Evolutionary conservation across 2,113 vertebrate species (phyloP).

Genomic region (Chloroceryle aenea): DNA sequence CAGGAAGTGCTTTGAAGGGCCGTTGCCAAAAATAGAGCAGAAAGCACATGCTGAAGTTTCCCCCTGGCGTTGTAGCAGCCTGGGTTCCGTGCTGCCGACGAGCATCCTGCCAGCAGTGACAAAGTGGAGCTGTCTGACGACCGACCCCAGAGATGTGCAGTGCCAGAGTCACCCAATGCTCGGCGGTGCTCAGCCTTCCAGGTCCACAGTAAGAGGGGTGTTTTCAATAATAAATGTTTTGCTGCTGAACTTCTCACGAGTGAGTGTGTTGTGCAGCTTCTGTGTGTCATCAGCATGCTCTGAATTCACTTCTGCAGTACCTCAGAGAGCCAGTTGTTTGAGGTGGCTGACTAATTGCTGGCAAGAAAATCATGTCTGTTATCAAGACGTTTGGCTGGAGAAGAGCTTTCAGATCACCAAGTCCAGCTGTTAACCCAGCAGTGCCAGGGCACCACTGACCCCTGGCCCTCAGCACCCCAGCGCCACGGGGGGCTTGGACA

Average conservation of each 20-base stretch:
- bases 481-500: too few species aligned
- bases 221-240: not conserved
- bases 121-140: accelerated
- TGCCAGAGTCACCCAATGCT: accelerated
- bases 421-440: too few species aligned
- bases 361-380: not conserved
- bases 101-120: not conserved
- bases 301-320: not conserved
- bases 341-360: not conserved
- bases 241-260: not conserved
- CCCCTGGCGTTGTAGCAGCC: accelerated
- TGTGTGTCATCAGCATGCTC: not conserved
- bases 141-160: accelerated
- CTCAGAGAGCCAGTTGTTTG: not conserved
- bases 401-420: too few species aligned
- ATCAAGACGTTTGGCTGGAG: not conserved
- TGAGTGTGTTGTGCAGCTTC: not conserved
- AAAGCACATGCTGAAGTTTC: not conserved
- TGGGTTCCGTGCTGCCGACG: accelerated
- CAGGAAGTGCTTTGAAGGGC: accelerated
- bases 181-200: not conserved
- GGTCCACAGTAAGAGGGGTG: too few species aligned
- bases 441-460: too few species aligned
- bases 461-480: too few species aligned
- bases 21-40: accelerated